Percentiles rank a stretch among this genome's conserved stretches.
Conservation (phyloP, 35 echinoderm and acorn worm species). For the Lytechinus pictus region DNA sequence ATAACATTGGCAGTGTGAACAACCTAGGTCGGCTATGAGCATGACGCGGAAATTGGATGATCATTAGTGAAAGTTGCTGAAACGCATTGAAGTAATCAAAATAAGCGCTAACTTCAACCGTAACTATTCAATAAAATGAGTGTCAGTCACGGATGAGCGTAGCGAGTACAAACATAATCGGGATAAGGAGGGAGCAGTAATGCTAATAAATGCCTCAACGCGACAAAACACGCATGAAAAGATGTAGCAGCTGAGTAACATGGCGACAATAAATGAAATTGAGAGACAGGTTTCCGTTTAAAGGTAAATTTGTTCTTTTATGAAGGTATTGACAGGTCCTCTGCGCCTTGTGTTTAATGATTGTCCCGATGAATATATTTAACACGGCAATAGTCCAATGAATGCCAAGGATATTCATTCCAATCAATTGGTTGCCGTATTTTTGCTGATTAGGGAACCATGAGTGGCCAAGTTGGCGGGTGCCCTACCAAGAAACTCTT, state of each 20-base stretch:
- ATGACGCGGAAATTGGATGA: not conserved
- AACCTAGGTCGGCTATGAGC: not conserved
- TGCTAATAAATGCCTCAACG: not conserved
- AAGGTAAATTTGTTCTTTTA: not conserved
- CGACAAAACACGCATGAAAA: not conserved
- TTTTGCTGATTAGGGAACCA: not conserved
- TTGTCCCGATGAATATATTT: not conserved
- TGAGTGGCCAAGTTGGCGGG: too few species aligned
- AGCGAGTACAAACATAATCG: slow-evolving; percentile 11
- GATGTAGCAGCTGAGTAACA: slow-evolving; percentile 1
- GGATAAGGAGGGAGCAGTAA: slow-evolving; percentile 9
- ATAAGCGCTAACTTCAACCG: slow-evolving; percentile 1
- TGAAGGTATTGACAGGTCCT: not conserved
- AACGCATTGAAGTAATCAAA: not conserved
- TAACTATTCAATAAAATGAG: not conserved
- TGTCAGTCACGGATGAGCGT: slow-evolving; percentile 5
- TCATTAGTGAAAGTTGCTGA: not conserved
- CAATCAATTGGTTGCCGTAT: not conserved
- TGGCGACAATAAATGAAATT: not conserved
- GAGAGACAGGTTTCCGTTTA: not conserved
- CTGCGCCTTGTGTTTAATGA: not conserved
- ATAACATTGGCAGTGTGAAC: not conserved
- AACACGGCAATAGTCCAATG: not conserved
- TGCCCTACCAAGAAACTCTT: too few species aligned
- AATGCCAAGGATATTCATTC: not conserved